Base-by-base conservation (phyloP, 2,113 vertebrate genomes). In the Marmota flaviventris region DNA sequence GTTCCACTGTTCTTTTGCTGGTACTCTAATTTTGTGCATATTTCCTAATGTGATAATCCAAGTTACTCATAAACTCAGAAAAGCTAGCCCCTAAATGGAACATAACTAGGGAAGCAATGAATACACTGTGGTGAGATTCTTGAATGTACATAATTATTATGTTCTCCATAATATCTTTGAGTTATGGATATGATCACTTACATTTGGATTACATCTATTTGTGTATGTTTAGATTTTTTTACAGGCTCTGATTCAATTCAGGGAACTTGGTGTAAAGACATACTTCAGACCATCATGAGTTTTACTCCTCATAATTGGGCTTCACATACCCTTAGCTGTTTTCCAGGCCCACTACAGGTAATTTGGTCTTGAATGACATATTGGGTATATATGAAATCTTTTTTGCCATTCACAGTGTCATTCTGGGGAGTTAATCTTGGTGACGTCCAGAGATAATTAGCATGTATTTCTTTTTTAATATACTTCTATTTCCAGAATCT, bases 251-350 rank as follows among this genome's bases (percentile, higher is more conserved):
- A 99, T 98, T 99, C 99, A 91, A 99, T 99, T 98, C 99, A 99
- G 73, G 99, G 99, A 61, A 99, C 99, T 39, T 99, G 99, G 99
- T 99, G 99, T 98, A 99, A 99, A 98, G 99, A 99, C 97, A 99
- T 99, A 97, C 98, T 99, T 89, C 99, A 99, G 98, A 99, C 99
- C 92, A 99, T 99, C 98, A 99, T 99, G 99, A 99, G 97, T 98
- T 99, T 99, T 97, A 99, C 99, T 0, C 99, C 99, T 84, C 99
- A 99, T 97, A 99, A 99, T 97, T 99, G 99, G 99, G 99, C 99
- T 56, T 99, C 99, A 29, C 99, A 99, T 96, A 99, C 99, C 0
- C 99, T 99, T 51, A 99, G 99, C 98, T 99, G 99, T 98, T 99
- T 99, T 98, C 99, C 99, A 76, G 99, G 99, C 77, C 99, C 99